A percentile compares a stretch with the other conserved stretches of the same genome.
Conservation (phyloP, 2,113 vertebrate genomes). For the Tonatia bakeri region DNA sequence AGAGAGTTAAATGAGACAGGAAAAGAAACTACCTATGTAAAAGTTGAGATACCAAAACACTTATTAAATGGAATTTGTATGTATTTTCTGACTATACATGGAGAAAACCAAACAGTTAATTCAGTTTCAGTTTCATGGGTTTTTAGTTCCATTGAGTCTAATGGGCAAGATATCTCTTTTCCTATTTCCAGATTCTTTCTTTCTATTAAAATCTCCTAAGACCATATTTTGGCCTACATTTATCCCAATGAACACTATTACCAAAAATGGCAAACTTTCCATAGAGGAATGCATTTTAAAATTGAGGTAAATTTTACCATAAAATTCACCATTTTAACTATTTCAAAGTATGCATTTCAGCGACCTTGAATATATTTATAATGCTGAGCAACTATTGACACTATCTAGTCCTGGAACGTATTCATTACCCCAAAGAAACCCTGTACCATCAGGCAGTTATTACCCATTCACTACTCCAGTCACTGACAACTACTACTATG, state of each 20-base stretch:
- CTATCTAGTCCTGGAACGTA: too few relatives aligned
- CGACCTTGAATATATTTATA: not conserved
- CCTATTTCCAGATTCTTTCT: not conserved
- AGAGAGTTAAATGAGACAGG: not conserved
- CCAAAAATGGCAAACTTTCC: not conserved
- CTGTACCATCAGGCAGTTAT: not conserved
- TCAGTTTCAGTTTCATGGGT: not conserved
- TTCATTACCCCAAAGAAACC: not conserved
- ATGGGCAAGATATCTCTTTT: not conserved
- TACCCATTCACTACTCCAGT: not conserved
- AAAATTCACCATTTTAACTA: not conserved
- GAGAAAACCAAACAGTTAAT: not conserved
- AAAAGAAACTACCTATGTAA: not conserved
- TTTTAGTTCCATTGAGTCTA: not conserved
- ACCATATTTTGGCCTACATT: not conserved
- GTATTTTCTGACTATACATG: not conserved
- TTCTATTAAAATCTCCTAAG: not conserved
- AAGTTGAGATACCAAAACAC: not conserved
- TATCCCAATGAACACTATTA: not conserved
- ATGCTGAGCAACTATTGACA: not conserved
- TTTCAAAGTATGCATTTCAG: not conserved
- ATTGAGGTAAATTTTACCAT: not conserved
- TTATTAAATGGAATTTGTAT: not conserved
- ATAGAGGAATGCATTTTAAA: not conserved
- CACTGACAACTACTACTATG: not conserved